A percentile compares a stretch with the other conserved stretches of the same genome.
Conservation (phyloP, 2,888 invertebrate genomes). For the Isotomurus palustris region DNA sequence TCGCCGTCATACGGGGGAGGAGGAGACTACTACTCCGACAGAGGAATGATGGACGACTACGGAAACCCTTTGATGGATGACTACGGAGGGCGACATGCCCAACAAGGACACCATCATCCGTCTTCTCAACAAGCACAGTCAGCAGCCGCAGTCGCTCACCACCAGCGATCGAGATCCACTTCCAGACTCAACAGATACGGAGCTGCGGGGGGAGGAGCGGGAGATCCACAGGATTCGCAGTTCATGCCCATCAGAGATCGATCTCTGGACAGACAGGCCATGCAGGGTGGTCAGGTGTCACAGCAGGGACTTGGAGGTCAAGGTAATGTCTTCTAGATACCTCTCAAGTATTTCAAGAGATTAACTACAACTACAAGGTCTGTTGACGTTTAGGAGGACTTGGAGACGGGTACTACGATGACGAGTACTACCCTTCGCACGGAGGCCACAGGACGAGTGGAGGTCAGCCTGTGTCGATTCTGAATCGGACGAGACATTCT, state of each 20-base stretch:
- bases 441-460: neutral
- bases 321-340: too few species aligned
- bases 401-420: constrained; percentile 34
- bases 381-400: too few species aligned
- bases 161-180: constrained; percentile 52
- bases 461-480: constrained; percentile 39
- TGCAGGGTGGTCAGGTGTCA: neutral
- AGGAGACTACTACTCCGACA: constrained; percentile 12
- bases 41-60: constrained; percentile 44
- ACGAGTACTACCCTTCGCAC: constrained; percentile 35
- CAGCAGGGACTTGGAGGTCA: too few species aligned
- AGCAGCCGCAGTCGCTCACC: constrained; percentile 59
- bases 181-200: constrained; percentile 45
- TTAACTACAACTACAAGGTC: too few species aligned
- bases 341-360: too few species aligned
- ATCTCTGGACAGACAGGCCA: constrained; percentile 54
- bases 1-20: constrained; percentile 5
- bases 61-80: constrained; percentile 50
- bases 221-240: constrained; percentile 80
- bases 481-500: constrained; percentile 38
- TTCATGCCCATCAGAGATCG: constrained; percentile 76
- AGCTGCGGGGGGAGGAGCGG: too few species aligned
- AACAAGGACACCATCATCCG: constrained; percentile 50
- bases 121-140: constrained; percentile 70
- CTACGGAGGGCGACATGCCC: constrained; percentile 59